phyloP scores from a whole-genome alignment of 92 coral and sea anemone species.

The Zoanthus sociatus region DNA sequence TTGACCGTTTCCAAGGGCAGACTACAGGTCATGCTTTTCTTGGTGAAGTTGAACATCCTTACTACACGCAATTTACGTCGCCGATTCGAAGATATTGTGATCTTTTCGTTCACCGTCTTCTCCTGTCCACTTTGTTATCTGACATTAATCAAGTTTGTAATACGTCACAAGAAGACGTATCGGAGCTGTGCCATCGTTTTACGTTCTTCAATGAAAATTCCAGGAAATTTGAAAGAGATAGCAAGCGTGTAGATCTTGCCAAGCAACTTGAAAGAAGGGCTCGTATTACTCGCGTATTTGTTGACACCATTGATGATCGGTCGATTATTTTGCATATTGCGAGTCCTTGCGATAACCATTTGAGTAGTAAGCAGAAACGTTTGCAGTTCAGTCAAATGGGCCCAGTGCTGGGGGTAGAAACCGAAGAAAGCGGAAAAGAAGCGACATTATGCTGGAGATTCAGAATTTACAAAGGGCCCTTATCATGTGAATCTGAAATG shows the following conservation, averaged over 20 bases:
- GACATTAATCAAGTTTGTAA: background rate
- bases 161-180: conserved; percentile 59
- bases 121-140: conserved; percentile 33
- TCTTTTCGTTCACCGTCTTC: conserved; percentile 82
- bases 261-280: conserved; percentile 44
- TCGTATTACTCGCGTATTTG: conserved; percentile 60
- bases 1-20: conserved; percentile 29
- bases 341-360: conserved; percentile 61
- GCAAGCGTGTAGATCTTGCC: conserved; percentile 74
- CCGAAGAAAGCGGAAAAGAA: conserved; percentile 31
- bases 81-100: conserved; percentile 95
- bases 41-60: conserved; percentile 36
- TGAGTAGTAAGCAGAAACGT: conserved; percentile 60
- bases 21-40: background rate
- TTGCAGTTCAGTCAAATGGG: conserved; percentile 72
- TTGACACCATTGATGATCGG: conserved; percentile 70
- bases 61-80: conserved; percentile 87
- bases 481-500: background rate
- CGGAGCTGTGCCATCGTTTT: conserved; percentile 83
- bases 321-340: conserved; percentile 63
- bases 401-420: conserved; percentile 42
- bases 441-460: conserved; percentile 70
- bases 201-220: conserved; percentile 72
- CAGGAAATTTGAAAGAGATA: conserved; percentile 71
- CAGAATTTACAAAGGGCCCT: conserved; percentile 66